These are phyloP conservation scores for Trachelus tabidus DNA, from an alignment of 2,888 invertebrate species.

Conservation along the genomic window DNA sequence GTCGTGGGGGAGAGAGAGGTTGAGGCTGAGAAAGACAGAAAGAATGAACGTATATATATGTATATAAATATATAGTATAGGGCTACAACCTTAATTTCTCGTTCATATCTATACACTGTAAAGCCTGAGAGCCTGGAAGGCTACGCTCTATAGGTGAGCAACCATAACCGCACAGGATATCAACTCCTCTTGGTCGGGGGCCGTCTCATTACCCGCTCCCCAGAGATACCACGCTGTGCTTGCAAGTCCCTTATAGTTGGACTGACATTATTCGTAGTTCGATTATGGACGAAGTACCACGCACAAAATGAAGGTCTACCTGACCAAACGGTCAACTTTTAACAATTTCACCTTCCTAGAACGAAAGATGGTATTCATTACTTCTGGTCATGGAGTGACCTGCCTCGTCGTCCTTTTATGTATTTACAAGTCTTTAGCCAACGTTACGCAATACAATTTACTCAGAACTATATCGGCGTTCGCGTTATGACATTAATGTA, in stretches of 20 bases:
- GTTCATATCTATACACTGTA: conserved; percentile 23
- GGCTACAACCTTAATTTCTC: conserved; percentile 37
- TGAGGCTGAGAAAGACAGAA: neutral
- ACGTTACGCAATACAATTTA: neutral
- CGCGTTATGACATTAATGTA: too few relatives aligned
- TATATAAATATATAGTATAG: conserved; percentile 1
- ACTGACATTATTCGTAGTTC: conserved; percentile 28
- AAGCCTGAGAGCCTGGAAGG: conserved; percentile 1
- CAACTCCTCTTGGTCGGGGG: conserved; percentile 65
- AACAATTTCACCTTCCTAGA: neutral
- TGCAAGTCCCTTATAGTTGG: conserved; percentile 43
- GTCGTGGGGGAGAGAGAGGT: conserved; percentile 14
- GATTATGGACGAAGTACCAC: conserved; percentile 19
- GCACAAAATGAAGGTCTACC: neutral
- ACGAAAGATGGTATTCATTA: neutral
- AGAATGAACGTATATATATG: neutral
- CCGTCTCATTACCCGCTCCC: conserved; percentile 64
- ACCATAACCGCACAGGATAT: conserved; percentile 51
- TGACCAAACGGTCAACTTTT: neutral
- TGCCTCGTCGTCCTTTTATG: neutral
- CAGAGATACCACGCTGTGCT: conserved; percentile 62
- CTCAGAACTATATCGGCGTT: neutral
- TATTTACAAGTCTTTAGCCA: neutral
- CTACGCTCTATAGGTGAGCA: conserved; percentile 25
- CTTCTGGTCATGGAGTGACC: neutral